Percentiles rank a stretch among this genome's conserved stretches.
Evolutionary conservation across 2,797 vertebrate species (phyloP).

Genomic region (Gobio occitaniae): DNA sequence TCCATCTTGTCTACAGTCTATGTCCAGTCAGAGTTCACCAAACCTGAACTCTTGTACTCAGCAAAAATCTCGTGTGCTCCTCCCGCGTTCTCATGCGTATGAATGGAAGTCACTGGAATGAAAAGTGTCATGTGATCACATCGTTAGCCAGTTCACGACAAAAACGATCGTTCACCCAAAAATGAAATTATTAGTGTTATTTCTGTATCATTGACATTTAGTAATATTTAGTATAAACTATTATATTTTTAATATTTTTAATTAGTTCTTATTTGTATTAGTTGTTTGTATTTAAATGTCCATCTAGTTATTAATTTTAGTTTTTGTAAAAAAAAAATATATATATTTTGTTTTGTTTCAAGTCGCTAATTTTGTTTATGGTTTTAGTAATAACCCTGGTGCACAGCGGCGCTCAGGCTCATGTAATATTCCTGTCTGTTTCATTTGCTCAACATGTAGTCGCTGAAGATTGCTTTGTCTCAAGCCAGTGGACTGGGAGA

Average conservation of each 20-base stretch:
- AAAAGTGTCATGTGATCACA: background rate
- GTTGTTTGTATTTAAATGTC: background rate
- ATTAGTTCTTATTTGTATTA: too few species aligned
- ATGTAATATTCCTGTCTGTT: background rate
- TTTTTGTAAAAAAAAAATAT: background rate
- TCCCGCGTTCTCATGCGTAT: background rate
- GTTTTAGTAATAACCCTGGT: background rate
- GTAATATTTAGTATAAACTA: too few species aligned
- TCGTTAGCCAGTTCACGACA: background rate
- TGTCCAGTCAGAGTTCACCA: background rate
- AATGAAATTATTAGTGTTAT: background rate
- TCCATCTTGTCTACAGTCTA: too few species aligned
- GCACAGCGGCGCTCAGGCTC: background rate
- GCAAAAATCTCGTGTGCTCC: background rate
- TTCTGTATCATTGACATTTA: too few species aligned
- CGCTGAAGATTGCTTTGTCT: slow-evolving; percentile 91
- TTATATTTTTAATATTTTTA: background rate
- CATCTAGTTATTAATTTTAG: background rate
- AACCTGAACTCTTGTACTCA: background rate
- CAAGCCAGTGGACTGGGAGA: slow-evolving; percentile 90
- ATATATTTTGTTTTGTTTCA: background rate
- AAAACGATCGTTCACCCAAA: background rate
- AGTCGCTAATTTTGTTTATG: too few species aligned
- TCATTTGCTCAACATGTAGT: slow-evolving; percentile 70
- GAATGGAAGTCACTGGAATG: background rate